These are phyloP conservation scores for Microplitis manilae DNA, from an alignment of 2,888 invertebrate species.

Conservation along the genomic window DNA sequence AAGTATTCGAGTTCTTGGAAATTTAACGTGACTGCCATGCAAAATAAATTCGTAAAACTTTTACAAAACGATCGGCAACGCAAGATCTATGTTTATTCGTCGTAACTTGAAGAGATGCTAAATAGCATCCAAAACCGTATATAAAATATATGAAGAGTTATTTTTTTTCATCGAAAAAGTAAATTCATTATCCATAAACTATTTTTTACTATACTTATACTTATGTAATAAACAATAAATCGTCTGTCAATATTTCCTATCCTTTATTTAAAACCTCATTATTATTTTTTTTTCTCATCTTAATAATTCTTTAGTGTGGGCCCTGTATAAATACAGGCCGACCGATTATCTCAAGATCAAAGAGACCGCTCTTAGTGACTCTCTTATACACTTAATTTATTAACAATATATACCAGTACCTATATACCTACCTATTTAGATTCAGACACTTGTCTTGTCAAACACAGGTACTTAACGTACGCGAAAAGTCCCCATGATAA, in stretches of 20 bases:
- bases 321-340: conserved; percentile 42
- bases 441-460: conserved; percentile 60
- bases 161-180: background rate
- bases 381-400: conserved; percentile 68
- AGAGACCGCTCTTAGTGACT: conserved; percentile 62
- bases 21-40: conserved; percentile 48
- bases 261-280: background rate
- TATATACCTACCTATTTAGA: conserved; percentile 52
- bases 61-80: conserved; percentile 18
- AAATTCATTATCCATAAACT: background rate
- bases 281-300: conserved; percentile 26
- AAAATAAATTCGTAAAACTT: conserved; percentile 28
- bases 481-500: conserved; percentile 19
- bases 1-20: conserved; percentile 49
- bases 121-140: background rate
- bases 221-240: no score
- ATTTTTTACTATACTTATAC: no score
- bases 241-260: no score
- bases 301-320: conserved; percentile 28
- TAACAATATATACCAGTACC: conserved; percentile 59
- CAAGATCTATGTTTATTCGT: conserved; percentile 3
- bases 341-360: conserved; percentile 62
- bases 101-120: background rate
- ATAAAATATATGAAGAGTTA: background rate
- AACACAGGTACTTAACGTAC: conserved; percentile 45